These are phyloP conservation scores for Oegoconia quadripuncta DNA, from an alignment of 2,888 invertebrate genomes.

Conservation along the genomic window DNA sequence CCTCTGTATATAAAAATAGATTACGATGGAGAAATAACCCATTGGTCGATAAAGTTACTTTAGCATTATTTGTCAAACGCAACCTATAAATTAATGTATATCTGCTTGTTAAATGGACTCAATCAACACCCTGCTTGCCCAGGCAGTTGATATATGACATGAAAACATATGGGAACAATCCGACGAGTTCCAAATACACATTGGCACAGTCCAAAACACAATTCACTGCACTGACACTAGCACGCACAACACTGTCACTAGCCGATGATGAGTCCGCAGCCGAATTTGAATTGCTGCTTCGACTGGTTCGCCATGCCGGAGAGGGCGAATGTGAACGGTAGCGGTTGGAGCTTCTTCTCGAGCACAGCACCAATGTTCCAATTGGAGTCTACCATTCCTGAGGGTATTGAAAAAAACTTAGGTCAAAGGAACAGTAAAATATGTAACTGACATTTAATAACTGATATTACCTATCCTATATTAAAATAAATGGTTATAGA, in stretches of 20 bases:
- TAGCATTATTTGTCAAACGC: no score
- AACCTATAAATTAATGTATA: no score
- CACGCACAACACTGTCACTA: slow-evolving; percentile 51
- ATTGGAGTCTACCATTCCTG: slow-evolving; percentile 95
- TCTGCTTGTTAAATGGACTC: neutral
- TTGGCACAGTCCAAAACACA: slow-evolving; percentile 12
- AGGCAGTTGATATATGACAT: no score
- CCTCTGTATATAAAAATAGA: no score
- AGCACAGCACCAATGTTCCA: slow-evolving; percentile 96
- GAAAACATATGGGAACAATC: no score
- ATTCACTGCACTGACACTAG: neutral
- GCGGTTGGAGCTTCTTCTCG: slow-evolving; percentile 94
- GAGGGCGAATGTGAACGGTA: slow-evolving; percentile 95
- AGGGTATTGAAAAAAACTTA: slow-evolving; percentile 12
- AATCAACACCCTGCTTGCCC: neutral
- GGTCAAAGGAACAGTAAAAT: neutral
- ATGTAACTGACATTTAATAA: neutral
- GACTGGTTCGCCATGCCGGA: slow-evolving; percentile 96
- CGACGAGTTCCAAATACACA: no score
- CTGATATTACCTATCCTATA: neutral
- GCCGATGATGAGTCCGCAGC: slow-evolving; percentile 96
- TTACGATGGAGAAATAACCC: no score
- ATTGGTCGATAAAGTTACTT: no score
- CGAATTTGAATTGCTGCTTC: slow-evolving; percentile 95
- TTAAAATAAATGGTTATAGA: no score